Base-by-base conservation (phyloP, 2,797 vertebrate species). In the Tympanoctomys barrerae region DNA sequence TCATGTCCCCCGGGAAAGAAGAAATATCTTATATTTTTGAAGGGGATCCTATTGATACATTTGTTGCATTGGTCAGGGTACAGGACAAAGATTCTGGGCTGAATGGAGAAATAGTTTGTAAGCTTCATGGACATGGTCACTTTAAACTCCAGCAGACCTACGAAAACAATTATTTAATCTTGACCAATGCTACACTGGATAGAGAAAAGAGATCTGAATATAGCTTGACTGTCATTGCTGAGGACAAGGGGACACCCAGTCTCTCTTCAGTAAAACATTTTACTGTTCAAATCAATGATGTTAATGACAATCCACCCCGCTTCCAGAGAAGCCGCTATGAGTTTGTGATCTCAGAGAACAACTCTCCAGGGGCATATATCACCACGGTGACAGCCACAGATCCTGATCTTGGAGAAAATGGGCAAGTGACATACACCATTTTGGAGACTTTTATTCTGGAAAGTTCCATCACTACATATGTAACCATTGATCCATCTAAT, bases 111-210 rank as follows among this genome's bases (percentile, higher is more conserved):
- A 98, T 99, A 31, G 97, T 99, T 33, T 99, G 99, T 97, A 99
- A 98, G 82, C 99, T 99, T 21, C 99, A 99, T 0, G 99, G 99
- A 1, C 99, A 99, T 0, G 99, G 99, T 0, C 99, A 99, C 97
- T 99, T 99, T 98, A 99, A 99, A 96, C 99, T 99, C 66, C 99
- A 99, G 97, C 99, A 99, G 97, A 99, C 99, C 71, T 99, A 99
- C 0, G 99, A 99, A 97, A 99, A 99, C 96, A 99, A 99, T 98
- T 99, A 99, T 95, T 99, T 99, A 98, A 99, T 99, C 97, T 98
- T 99, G 95, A 99, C 99, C 68, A 99, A 99, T 52, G 98, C 99
- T 88, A 99, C 99, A 0, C 94, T 99, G 97, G 99, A 99, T 98
- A 98, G 99, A 87, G 99, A 99, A 97, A 99, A 99, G 98, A 99